A percentile compares a stretch with the other conserved stretches of the same genome.
phyloP scores from a whole-genome alignment of 2,888 invertebrate species.

The Scaptomyza flava region DNA sequence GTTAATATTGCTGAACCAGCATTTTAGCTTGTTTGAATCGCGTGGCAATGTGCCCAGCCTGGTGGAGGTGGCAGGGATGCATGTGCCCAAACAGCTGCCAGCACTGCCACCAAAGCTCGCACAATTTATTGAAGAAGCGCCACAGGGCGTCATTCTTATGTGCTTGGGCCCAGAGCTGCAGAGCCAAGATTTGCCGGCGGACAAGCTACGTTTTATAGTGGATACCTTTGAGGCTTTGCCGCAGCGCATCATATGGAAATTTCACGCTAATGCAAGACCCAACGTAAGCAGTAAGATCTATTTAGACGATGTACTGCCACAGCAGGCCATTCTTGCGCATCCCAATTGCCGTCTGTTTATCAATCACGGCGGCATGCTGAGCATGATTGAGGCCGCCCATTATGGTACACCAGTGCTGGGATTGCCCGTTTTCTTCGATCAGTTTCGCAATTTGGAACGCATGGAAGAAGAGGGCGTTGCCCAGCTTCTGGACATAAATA shows the following conservation, averaged over 20 bases:
- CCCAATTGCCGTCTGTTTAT: constrained; percentile 84
- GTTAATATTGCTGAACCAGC: constrained; percentile 79
- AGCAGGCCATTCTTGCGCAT: constrained; percentile 84
- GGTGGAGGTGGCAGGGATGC: constrained; percentile 82
- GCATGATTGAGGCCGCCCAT: constrained; percentile 84
- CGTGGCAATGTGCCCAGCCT: constrained; percentile 80
- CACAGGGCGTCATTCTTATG: constrained; percentile 84
- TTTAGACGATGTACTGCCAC: constrained; percentile 83
- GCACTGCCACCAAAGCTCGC: constrained; percentile 76
- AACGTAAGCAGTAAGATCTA: constrained; percentile 67
- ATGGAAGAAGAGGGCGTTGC: constrained; percentile 73
- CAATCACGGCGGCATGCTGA: constrained; percentile 84
- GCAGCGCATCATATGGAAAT: constrained; percentile 84
- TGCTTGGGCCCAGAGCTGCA: constrained; percentile 83
- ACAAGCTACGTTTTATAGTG: constrained; percentile 54
- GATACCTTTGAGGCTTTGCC: constrained; percentile 57
- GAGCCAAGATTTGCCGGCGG: constrained; percentile 59
- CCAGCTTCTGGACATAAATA: constrained; percentile 74
- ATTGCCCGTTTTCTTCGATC: constrained; percentile 85
- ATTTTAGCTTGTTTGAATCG: constrained; percentile 74
- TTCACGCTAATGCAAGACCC: constrained; percentile 71
- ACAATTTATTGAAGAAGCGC: constrained; percentile 82
- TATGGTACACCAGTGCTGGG: constrained; percentile 85
- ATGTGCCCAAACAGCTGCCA: constrained; percentile 71
- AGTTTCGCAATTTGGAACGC: constrained; percentile 84